A percentile compares a stretch with the other conserved stretches of the same genome.
These are phyloP conservation scores for Epizoanthus scotinus DNA, from an alignment of 92 coral and sea anemone species.

Conservation along the genomic window DNA sequence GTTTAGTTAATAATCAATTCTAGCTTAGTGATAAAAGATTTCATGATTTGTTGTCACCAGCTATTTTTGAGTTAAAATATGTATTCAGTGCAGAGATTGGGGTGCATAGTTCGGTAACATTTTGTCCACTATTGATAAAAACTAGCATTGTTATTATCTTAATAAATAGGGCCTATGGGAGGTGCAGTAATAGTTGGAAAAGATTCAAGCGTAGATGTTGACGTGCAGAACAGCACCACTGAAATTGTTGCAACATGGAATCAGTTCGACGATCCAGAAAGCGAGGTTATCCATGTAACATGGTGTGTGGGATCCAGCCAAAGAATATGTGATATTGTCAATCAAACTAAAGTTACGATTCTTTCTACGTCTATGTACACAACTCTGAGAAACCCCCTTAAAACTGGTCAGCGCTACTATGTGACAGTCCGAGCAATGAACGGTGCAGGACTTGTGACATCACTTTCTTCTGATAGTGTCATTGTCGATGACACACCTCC, in stretches of 20 bases:
- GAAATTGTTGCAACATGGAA: conserved; percentile 65
- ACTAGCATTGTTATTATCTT: too few relatives aligned
- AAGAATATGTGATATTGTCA: conserved; percentile 55
- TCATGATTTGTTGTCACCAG: too few relatives aligned
- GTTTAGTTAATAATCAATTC: too few relatives aligned
- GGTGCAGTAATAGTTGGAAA: conserved; percentile 53
- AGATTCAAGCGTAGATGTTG: conserved; percentile 49
- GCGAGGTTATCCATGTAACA: conserved; percentile 56
- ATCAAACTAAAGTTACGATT: conserved; percentile 29
- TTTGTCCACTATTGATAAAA: too few relatives aligned
- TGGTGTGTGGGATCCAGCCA: conserved; percentile 72
- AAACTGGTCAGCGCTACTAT: conserved; percentile 62
- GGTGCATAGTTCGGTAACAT: too few relatives aligned
- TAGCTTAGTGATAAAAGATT: too few relatives aligned
- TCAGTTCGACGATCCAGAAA: conserved; percentile 73
- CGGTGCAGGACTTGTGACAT: conserved; percentile 63
- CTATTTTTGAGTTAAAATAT: too few relatives aligned
- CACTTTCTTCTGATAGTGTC: conserved; percentile 71
- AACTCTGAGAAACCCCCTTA: conserved; percentile 47
- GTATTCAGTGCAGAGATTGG: too few relatives aligned
- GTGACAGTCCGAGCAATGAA: conserved; percentile 69
- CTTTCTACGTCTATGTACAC: conserved; percentile 30
- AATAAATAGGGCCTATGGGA: conserved; percentile 43
- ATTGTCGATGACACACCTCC: conserved; percentile 72
- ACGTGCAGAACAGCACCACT: conserved; percentile 51